Conservation (phyloP, 2,113 vertebrate genomes). For the Paedocypris sp. region DNA sequence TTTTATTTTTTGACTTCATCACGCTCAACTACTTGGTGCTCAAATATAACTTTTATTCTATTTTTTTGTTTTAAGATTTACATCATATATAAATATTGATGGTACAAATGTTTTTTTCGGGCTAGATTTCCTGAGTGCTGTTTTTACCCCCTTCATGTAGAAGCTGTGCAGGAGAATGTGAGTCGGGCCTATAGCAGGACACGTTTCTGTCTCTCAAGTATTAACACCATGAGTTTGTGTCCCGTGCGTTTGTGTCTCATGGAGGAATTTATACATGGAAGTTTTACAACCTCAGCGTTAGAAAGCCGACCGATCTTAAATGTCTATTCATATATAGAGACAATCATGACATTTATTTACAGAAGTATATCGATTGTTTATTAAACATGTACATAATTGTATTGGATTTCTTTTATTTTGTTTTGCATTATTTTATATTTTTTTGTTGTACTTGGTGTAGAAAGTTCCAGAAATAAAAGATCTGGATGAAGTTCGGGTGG, state of each 20-base stretch:
- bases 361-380: slow-evolving; percentile 83
- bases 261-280: no score
- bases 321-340: slow-evolving; percentile 79
- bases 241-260: no score
- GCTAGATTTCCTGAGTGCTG: no score
- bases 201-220: no score
- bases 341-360: slow-evolving; percentile 92
- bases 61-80: slow-evolving; percentile 14
- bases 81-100: no score
- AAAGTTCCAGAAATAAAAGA: slow-evolving; percentile 97
- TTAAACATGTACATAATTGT: slow-evolving; percentile 92
- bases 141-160: no score
- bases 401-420: slow-evolving; percentile 41
- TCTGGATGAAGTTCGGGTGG: slow-evolving; percentile 72
- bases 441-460: slow-evolving; percentile 98
- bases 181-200: no score
- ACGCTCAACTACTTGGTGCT: slow-evolving; percentile 3
- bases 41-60: background rate
- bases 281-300: slow-evolving; percentile 58
- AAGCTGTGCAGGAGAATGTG: no score
- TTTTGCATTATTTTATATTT: slow-evolving; percentile 98
- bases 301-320: slow-evolving; percentile 56
- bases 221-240: no score
- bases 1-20: no score
- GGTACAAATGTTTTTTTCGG: no score